Percentiles rank a stretch among this genome's conserved stretches.
phyloP scores from a whole-genome alignment of 2,888 invertebrate genomes.

The Aethes cnicana region DNA sequence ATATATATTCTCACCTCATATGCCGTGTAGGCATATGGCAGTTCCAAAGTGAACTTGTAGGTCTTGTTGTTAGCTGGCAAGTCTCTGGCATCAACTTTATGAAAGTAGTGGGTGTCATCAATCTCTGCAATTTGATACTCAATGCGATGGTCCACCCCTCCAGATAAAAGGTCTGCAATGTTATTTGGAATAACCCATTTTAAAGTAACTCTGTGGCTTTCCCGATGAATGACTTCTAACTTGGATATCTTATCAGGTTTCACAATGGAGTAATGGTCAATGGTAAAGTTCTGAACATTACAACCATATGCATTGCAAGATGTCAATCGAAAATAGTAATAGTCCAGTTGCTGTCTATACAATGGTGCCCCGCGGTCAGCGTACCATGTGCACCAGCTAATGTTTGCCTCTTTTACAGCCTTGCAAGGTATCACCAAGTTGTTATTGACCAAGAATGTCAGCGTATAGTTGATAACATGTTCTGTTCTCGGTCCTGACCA shows the following conservation, averaged over 20 bases:
- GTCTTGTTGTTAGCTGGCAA: conserved; percentile 60
- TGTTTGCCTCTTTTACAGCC: conserved; percentile 40
- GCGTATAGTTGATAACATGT: conserved; percentile 51
- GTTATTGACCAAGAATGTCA: conserved; percentile 55
- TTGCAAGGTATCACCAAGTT: conserved; percentile 45
- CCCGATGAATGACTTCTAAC: conserved; percentile 51
- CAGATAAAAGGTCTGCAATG: conserved; percentile 57
- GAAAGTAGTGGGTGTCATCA: conserved; percentile 65
- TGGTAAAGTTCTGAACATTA: conserved; percentile 69
- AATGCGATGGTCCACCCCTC: conserved; percentile 67
- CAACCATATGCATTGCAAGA: conserved; percentile 84
- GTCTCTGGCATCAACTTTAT: conserved; percentile 61
- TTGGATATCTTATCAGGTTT: conserved; percentile 61
- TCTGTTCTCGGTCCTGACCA: conserved; percentile 84
- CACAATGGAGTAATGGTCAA: conserved; percentile 82
- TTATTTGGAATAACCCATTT: conserved; percentile 66
- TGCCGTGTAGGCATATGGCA: conserved; percentile 85
- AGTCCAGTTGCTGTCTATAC: conserved; percentile 71
- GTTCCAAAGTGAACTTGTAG: conserved; percentile 71
- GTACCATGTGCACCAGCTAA: conserved; percentile 56
- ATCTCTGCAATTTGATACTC: conserved; percentile 76
- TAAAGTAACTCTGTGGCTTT: conserved; percentile 62
- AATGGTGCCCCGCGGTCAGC: conserved; percentile 53
- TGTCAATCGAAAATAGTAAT: conserved; percentile 83
- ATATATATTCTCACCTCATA: conserved; percentile 89